Evolutionary conservation across 2,113 vertebrate genomes (phyloP).

Genomic region (Bothrops jararaca): DNA sequence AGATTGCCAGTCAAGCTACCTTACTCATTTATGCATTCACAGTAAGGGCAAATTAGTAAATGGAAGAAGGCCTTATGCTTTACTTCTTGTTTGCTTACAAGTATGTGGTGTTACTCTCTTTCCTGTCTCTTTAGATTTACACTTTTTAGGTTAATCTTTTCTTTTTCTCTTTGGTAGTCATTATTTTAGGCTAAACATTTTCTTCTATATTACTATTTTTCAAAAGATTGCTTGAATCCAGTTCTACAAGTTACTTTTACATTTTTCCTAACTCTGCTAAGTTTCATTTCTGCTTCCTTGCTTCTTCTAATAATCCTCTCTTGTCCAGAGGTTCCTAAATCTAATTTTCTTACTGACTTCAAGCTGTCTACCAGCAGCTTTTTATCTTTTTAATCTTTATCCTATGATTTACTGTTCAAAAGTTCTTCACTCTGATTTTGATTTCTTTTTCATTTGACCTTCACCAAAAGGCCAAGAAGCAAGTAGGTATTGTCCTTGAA

Average conservation of each 20-base stretch:
- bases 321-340: background rate
- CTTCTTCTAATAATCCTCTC: background rate
- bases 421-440: background rate
- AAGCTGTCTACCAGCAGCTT: background rate
- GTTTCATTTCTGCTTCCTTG: background rate
- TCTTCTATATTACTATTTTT: background rate
- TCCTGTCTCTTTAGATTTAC: background rate
- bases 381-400: background rate
- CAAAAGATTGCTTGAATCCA: background rate
- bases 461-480: background rate
- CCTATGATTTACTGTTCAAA: background rate
- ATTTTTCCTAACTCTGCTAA: background rate
- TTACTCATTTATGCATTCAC: background rate
- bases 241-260: background rate
- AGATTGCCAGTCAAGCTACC: background rate
- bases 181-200: background rate
- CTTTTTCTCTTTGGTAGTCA: background rate
- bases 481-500: background rate
- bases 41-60: background rate
- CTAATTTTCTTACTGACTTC: background rate
- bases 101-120: background rate
- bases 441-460: background rate
- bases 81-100: background rate
- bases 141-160: background rate
- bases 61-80: background rate